Conservation (phyloP, 2,797 vertebrate genomes). For the Pitangus sulphuratus region DNA sequence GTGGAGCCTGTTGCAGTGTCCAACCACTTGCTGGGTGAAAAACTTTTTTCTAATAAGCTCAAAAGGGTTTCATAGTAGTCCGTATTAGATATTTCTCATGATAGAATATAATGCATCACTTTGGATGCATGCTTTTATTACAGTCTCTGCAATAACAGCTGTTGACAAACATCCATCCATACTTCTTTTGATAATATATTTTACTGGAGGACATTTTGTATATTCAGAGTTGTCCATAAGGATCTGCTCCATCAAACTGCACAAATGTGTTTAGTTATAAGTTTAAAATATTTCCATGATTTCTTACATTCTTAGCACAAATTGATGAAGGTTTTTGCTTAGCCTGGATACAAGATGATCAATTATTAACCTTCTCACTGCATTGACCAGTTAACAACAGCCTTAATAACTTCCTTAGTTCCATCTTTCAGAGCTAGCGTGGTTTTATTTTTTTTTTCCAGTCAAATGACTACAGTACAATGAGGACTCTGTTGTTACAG, state of each 20-base stretch:
- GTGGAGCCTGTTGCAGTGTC: neutral
- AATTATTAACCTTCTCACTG: neutral
- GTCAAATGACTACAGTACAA: neutral
- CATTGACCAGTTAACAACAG: neutral
- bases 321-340: neutral
- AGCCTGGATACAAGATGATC: neutral
- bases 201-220: neutral
- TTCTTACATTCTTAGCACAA: neutral
- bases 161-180: neutral
- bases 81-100: neutral
- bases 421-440: neutral
- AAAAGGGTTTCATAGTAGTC: neutral
- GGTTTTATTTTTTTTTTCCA: neutral
- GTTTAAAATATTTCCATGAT: neutral
- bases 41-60: neutral
- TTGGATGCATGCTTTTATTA: neutral
- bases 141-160: neutral
- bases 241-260: accelerated
- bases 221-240: neutral
- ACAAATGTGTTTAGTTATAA: accelerated
- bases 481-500: neutral
- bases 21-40: neutral
- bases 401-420: neutral
- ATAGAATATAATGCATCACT: neutral
- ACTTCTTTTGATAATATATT: neutral